Percentiles rank a stretch among this genome's conserved stretches.
phyloP scores from a whole-genome alignment of 2,888 invertebrate species.

The Heliconius ismenius region DNA sequence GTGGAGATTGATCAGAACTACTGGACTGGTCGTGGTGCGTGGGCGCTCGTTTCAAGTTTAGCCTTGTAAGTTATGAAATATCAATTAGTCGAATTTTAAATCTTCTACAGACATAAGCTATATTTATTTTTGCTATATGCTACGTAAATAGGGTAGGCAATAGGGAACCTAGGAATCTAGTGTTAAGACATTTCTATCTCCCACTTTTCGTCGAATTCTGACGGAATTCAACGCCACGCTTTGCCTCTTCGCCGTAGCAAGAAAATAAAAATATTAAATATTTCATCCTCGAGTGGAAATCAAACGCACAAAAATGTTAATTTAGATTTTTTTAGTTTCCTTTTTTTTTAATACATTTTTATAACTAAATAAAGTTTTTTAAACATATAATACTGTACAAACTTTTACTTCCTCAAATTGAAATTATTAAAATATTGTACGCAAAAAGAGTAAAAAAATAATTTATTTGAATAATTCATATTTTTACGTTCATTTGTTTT shows the following conservation, averaged over 20 bases:
- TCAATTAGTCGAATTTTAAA: not conserved
- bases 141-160: not conserved
- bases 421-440: not conserved
- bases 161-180: not conserved
- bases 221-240: not conserved
- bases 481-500: not conserved
- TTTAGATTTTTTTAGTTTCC: too few species aligned
- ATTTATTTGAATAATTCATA: not conserved
- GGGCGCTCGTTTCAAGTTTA: conserved; percentile 34
- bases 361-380: not conserved
- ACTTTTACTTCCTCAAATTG: not conserved
- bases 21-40: conserved; percentile 27
- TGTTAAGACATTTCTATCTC: not conserved
- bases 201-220: not conserved
- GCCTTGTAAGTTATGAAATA: conserved; percentile 29
- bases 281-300: too few species aligned
- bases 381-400: not conserved
- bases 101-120: not conserved
- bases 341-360: too few species aligned
- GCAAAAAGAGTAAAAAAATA: not conserved
- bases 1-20: conserved; percentile 39
- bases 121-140: not conserved
- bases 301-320: too few species aligned
- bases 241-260: too few species aligned
- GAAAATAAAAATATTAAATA: too few species aligned